Evolutionary conservation across 1,140 invertebrate species (phyloP), one percentile per base, ranked within the genome.

Genomic region (Drosophila ogumai): DNA sequence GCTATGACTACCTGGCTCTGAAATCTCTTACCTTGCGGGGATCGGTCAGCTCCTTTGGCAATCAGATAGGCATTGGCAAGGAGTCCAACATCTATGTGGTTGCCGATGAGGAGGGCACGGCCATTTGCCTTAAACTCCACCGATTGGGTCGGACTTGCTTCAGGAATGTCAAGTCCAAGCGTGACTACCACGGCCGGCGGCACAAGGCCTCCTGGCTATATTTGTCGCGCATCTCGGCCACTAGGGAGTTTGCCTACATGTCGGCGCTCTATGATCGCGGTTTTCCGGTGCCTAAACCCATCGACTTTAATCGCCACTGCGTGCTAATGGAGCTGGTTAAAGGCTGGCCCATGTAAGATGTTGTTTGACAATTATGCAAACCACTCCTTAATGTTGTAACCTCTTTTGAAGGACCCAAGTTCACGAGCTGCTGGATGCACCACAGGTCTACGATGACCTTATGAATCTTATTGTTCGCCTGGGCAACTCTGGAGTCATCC

Each of bases 241-340:
- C 97, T 2, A 98, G 99, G 93, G 99, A 99, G 93, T 99, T 98
- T 95, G 97, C 98, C 3, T 99, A 99, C 90, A 98, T 99, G 97
- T 98, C 98, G 92, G 98, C 98, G 1, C 93, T 99, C 31, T 94
- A 98, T 85, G 96, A 98, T 13, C 94, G 97, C 90, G 96, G 95
- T 22, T 99, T 99, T 93, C 98, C 98, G 9, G 98, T 99, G 1
- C 99, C 99, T 0, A 96, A 96, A 91, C 98, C 99, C 1, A 95
- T 99, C 40, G 98, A 99, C 93, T 97, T 96, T 66, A 99, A 99
- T 92, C 94, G 99, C 56, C 99, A 99, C 94, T 99, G 98, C 92
- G 96, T 99, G 71, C 94, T 99, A 1, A 99, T 99, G 99, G 97
- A 99, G 81, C 93, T 99, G 10, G 95, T 99, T 34, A 93, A 95